Percentiles rank a stretch among this genome's conserved stretches.
phyloP scores from a whole-genome alignment of 2,888 invertebrate species.

The Synergus laeviventris region DNA sequence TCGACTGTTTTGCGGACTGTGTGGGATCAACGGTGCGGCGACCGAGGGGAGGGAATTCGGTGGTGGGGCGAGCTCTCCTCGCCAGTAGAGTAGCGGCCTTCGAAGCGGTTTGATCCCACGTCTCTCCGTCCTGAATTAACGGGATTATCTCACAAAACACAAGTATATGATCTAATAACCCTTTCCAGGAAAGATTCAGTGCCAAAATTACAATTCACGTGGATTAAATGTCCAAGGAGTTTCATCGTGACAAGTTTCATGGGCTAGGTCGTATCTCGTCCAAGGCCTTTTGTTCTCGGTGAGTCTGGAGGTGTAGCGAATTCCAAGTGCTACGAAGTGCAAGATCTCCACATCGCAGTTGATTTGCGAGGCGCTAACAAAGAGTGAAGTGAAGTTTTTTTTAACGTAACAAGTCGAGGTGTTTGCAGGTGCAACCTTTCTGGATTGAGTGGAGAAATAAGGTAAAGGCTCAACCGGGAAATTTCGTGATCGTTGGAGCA shows the following conservation, averaged over 20 bases:
- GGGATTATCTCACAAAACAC: constrained; percentile 8
- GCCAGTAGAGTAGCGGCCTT: constrained; percentile 75
- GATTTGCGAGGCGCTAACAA: background rate
- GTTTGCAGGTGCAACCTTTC: constrained; percentile 13
- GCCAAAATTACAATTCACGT: constrained; percentile 11
- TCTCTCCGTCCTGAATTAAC: constrained; percentile 22
- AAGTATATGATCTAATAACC: background rate
- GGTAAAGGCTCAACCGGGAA: constrained; percentile 44
- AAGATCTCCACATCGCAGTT: constrained; percentile 11
- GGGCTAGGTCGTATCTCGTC: constrained; percentile 20
- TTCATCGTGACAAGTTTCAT: background rate
- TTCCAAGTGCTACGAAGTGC: constrained; percentile 29
- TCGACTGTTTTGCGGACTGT: constrained; percentile 29
- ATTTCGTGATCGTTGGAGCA: constrained; percentile 48
- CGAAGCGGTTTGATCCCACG: constrained; percentile 65
- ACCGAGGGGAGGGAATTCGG: constrained; percentile 57
- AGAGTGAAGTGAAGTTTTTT: constrained; percentile 28
- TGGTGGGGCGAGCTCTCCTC: constrained; percentile 57
- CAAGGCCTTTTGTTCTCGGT: constrained; percentile 39
- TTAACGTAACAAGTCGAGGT: background rate
- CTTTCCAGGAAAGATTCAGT: constrained; percentile 8
- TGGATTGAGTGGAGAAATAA: constrained; percentile 27
- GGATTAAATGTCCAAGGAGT: constrained; percentile 6
- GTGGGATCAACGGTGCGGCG: constrained; percentile 46
- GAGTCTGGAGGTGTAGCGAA: constrained; percentile 8